phyloP scores from a whole-genome alignment of 1,140 invertebrate genomes.

The Trichomalopsis sarcophagae region DNA sequence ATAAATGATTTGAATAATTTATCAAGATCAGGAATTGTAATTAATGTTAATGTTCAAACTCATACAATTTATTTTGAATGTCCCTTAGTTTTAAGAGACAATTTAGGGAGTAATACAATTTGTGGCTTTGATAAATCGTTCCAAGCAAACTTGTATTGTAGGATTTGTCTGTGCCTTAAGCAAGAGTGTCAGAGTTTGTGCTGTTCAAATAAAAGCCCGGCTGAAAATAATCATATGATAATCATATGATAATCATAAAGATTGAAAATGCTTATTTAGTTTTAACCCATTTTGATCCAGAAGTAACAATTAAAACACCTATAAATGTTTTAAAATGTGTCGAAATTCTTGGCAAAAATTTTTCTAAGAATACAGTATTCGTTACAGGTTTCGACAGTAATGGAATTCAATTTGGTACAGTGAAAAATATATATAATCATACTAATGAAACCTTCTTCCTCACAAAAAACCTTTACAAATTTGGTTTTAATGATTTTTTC shows the following conservation, averaged over 20 bases:
- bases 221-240: neutral
- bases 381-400: neutral
- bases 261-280: too few relatives aligned
- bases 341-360: neutral
- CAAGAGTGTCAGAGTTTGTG: neutral
- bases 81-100: constrained; percentile 26
- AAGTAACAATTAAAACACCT: neutral
- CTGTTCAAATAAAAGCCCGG: neutral
- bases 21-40: constrained; percentile 26
- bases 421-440: constrained; percentile 5
- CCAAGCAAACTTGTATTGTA: constrained; percentile 27
- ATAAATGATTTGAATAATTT: constrained; percentile 44
- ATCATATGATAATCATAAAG: too few relatives aligned
- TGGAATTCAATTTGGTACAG: neutral
- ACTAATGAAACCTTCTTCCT: neutral
- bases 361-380: neutral
- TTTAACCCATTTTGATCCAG: too few relatives aligned
- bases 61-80: constrained; percentile 46
- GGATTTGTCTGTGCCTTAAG: constrained; percentile 32
- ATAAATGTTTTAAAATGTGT: neutral
- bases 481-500: too few relatives aligned
- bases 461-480: too few relatives aligned
- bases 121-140: constrained; percentile 39
- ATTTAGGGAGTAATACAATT: constrained; percentile 42
- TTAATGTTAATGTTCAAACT: constrained; percentile 22